Evolutionary conservation across 2,888 invertebrate species (phyloP).

Genomic region (Colletes collaris): DNA sequence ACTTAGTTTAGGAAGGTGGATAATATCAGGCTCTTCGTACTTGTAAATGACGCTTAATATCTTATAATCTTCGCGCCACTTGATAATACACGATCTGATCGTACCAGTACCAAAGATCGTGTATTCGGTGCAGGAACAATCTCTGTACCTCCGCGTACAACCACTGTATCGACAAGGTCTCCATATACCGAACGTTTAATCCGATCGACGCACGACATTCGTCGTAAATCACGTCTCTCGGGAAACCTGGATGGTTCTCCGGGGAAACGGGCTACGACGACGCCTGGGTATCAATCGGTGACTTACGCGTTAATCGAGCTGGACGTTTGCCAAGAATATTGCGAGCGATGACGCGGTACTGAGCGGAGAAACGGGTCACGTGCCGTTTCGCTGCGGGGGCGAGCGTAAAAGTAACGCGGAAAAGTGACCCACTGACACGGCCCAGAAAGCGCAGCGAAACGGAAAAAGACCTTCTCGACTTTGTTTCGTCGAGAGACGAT

Average conservation of each 20-base stretch:
- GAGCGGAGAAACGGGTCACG: constrained; percentile 43
- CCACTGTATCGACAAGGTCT: constrained; percentile 16
- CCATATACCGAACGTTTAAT: constrained; percentile 62
- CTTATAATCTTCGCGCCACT: too few species aligned
- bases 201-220: constrained; percentile 59
- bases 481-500: constrained; percentile 16
- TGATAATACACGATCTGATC: too few species aligned
- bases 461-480: constrained; percentile 23
- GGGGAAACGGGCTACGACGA: constrained; percentile 15
- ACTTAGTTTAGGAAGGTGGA: too few species aligned
- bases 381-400: constrained; percentile 11
- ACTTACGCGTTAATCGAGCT: constrained; percentile 66
- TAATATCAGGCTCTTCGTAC: too few species aligned
- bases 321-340: constrained; percentile 60
- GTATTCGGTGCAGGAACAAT: too few species aligned
- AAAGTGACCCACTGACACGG: constrained; percentile 61
- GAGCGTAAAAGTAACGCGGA: constrained; percentile 35
- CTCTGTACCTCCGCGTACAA: too few species aligned
- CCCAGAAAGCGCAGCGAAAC: constrained; percentile 21
- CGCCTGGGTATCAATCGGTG: constrained; percentile 39
- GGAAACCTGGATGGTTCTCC: constrained; percentile 22
- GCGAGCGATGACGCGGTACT: constrained; percentile 25
- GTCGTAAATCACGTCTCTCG: constrained; percentile 60
- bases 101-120: too few species aligned
- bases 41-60: too few species aligned